phyloP scores from a whole-genome alignment of 2,888 invertebrate genomes.

The Venusia cambrica region DNA sequence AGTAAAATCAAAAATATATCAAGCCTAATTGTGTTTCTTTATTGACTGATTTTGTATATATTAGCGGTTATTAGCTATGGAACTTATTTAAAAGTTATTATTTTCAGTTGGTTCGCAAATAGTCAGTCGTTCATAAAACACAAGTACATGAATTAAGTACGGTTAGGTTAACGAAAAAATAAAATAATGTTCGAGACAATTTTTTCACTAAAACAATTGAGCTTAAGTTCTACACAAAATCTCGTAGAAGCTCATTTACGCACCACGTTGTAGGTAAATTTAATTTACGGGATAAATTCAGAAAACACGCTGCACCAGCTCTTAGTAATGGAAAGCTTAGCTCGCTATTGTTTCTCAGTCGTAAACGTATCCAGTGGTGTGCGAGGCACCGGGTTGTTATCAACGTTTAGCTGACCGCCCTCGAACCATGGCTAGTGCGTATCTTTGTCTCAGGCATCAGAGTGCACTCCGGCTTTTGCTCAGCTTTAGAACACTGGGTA shows the following conservation, averaged over 20 bases:
- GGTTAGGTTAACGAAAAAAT: too few relatives aligned
- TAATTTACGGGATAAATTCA: constrained; percentile 26
- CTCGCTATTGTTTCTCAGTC: constrained; percentile 25
- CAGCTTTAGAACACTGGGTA: too few relatives aligned
- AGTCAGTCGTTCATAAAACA: too few relatives aligned
- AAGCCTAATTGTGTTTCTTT: too few relatives aligned
- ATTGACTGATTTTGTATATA: too few relatives aligned
- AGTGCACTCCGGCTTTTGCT: constrained; percentile 59
- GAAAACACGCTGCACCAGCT: constrained; percentile 26
- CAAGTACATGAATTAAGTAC: too few relatives aligned
- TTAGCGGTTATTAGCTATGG: too few relatives aligned
- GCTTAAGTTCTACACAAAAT: constrained; percentile 18
- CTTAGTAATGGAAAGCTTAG: constrained; percentile 24
- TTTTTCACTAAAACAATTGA: constrained; percentile 10
- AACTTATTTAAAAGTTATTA: too few relatives aligned
- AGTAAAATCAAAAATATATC: too few relatives aligned
- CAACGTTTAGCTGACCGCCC: constrained; percentile 40
- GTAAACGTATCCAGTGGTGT: constrained; percentile 37
- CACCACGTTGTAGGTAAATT: constrained; percentile 25
- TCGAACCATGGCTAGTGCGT: constrained; percentile 50
- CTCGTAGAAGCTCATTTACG: constrained; percentile 21
- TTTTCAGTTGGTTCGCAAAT: too few relatives aligned
- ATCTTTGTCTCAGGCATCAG: constrained; percentile 64
- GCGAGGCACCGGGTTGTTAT: constrained; percentile 37
- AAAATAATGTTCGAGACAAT: too few relatives aligned